Conservation (phyloP, 2,888 invertebrate species). For the Tholera decimalis region DNA sequence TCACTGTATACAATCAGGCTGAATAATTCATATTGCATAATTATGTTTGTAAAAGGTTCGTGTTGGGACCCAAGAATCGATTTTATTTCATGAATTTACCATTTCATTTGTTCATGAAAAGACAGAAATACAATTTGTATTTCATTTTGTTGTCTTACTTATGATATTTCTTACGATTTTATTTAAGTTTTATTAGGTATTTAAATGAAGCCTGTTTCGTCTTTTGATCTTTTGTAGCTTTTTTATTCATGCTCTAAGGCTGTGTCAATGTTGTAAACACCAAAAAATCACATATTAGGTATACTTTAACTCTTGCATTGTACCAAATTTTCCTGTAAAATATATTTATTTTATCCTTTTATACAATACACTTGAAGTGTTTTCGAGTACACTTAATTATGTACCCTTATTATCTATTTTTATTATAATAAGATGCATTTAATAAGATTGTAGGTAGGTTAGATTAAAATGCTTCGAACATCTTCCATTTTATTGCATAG, state of each 20-base stretch:
- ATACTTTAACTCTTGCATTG: slow-evolving; percentile 9
- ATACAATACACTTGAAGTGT: slow-evolving; percentile 28
- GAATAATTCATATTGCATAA: slow-evolving; percentile 50
- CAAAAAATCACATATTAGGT: slow-evolving; percentile 25
- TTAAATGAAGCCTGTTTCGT: neutral
- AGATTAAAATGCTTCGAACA: slow-evolving; percentile 54
- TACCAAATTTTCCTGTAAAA: slow-evolving; percentile 1
- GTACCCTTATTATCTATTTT: slow-evolving; percentile 44
- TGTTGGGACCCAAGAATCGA: slow-evolving; percentile 18
- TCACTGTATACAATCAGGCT: slow-evolving; percentile 48
- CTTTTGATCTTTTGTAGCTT: slow-evolving; percentile 7
- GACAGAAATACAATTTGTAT: slow-evolving; percentile 15
- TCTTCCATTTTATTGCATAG: slow-evolving; percentile 65
- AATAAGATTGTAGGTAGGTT: slow-evolving; percentile 59
- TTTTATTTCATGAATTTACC: slow-evolving; percentile 33
- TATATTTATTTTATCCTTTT: slow-evolving; percentile 28
- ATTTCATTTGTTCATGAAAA: slow-evolving; percentile 17
- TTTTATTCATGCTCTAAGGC: slow-evolving; percentile 4
- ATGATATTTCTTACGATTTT: slow-evolving; percentile 4
- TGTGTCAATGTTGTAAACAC: slow-evolving; percentile 47
- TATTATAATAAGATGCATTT: slow-evolving; percentile 58
- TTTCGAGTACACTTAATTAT: slow-evolving; percentile 40
- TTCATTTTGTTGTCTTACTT: slow-evolving; percentile 15
- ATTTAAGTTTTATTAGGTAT: neutral
- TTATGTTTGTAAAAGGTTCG: slow-evolving; percentile 19